These are phyloP conservation scores for Fregetta grallaria DNA, from an alignment of 2,113 vertebrate species.

Conservation along the genomic window DNA sequence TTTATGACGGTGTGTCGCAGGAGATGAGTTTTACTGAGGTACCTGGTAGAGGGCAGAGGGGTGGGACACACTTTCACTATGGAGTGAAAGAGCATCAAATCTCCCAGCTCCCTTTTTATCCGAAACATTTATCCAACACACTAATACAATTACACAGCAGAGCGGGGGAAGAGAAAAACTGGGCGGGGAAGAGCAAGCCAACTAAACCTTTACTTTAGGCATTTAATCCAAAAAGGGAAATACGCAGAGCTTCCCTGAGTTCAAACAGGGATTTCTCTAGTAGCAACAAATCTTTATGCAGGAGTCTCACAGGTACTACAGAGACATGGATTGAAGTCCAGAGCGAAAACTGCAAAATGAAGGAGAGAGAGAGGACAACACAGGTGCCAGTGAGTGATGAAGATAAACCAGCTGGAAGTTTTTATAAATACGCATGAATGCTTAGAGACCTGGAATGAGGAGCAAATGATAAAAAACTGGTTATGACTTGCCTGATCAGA, in stretches of 20 bases:
- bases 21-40: not conserved
- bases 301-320: not conserved
- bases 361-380: not conserved
- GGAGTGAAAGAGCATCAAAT: not conserved
- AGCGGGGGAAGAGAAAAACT: not conserved
- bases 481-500: not conserved
- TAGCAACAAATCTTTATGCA: not conserved
- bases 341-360: not conserved
- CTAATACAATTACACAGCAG: not conserved
- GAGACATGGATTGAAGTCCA: not conserved
- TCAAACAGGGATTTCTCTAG: not conserved
- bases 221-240: not conserved
- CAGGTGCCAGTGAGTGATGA: not conserved
- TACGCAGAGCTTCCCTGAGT: fast-evolving
- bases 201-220: not conserved
- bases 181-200: not conserved
- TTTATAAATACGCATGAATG: not conserved
- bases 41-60: not conserved
- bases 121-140: not conserved
- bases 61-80: not conserved
- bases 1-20: not conserved
- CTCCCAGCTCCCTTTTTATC: not conserved
- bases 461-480: not conserved
- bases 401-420: not conserved
- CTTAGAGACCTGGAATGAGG: not conserved